phyloP scores from a whole-genome alignment of 2,888 invertebrate genomes.

The Chironomus riparius region DNA sequence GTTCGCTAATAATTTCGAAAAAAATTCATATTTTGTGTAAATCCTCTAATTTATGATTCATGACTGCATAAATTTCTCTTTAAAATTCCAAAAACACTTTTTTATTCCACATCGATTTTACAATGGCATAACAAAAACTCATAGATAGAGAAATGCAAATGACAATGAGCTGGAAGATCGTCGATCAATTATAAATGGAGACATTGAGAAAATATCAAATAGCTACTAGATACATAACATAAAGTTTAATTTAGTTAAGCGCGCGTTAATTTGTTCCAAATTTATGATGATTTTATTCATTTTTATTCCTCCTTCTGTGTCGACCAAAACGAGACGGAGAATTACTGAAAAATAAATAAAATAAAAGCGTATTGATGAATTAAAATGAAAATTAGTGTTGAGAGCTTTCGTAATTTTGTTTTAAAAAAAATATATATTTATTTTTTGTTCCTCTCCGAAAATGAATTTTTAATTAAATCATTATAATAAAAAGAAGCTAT shows the following conservation, averaged over 20 bases:
- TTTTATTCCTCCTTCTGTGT: background rate
- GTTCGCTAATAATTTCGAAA: background rate
- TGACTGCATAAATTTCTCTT: constrained; percentile 7
- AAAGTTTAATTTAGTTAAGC: background rate
- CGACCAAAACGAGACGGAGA: background rate
- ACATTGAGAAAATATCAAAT: background rate
- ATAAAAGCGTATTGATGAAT: background rate
- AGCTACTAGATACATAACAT: background rate
- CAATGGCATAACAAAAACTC: background rate
- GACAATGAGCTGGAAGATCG: background rate
- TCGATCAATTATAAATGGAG: constrained; percentile 1
- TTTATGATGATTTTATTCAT: constrained; percentile 22
- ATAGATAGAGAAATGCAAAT: too few species aligned
- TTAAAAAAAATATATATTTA: too few species aligned
- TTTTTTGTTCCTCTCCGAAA: too few species aligned
- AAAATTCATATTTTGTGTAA: background rate
- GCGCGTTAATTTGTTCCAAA: constrained; percentile 15
- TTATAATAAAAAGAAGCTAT: too few species aligned
- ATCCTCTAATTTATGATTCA: background rate
- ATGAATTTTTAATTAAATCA: too few species aligned
- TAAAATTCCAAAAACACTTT: background rate
- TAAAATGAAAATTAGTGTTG: background rate
- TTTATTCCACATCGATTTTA: background rate
- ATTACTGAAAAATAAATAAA: too few species aligned
- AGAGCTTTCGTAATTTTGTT: background rate